Conservation (phyloP, 2,113 vertebrate species). For the Coracopsis vasa region DNA sequence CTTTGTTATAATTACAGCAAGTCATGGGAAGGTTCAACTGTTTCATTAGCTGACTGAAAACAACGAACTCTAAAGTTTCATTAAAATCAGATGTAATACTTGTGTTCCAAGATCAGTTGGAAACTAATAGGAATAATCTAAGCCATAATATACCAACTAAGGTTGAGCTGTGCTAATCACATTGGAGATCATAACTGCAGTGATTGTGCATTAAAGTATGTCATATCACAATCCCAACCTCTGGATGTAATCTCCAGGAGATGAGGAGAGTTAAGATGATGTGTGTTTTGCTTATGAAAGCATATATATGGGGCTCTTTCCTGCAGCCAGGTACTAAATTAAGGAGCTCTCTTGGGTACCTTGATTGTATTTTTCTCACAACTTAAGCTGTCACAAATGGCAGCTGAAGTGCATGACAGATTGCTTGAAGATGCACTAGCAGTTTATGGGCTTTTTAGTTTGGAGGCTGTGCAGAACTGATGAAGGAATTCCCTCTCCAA, state of each 20-base stretch:
- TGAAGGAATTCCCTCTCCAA: background rate
- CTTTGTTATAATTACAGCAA: slow-evolving; percentile 69
- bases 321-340: background rate
- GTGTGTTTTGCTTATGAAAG: background rate
- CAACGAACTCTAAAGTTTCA: slow-evolving; percentile 76
- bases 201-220: background rate
- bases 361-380: background rate
- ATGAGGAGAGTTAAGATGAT: background rate
- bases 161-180: slow-evolving; percentile 58
- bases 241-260: background rate
- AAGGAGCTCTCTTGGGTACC: background rate
- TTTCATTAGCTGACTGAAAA: slow-evolving; percentile 76
- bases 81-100: slow-evolving; percentile 82
- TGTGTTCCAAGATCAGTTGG: slow-evolving; percentile 76
- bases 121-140: slow-evolving; percentile 76
- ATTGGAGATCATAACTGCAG: slow-evolving; percentile 21
- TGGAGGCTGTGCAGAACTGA: background rate
- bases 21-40: slow-evolving; percentile 75
- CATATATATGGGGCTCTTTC: background rate
- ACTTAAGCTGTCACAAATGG: background rate
- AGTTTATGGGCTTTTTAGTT: background rate
- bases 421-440: background rate
- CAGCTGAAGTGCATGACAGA: background rate
- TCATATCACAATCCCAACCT: background rate
- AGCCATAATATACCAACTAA: slow-evolving; percentile 62